phyloP scores from a whole-genome alignment of 2,888 invertebrate species.

The Phaonia tiefii region DNA sequence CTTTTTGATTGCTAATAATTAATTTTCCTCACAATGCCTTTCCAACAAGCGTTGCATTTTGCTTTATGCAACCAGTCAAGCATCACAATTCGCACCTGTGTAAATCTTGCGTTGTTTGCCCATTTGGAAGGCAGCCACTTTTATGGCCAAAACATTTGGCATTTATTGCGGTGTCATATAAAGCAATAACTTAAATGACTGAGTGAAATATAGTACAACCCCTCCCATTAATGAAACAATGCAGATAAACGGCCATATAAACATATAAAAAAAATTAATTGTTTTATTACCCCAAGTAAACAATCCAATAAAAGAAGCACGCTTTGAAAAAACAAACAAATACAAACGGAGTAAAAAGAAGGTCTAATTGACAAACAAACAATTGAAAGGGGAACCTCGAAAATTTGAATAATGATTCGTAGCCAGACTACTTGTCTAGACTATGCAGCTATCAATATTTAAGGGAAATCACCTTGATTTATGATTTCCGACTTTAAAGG shows the following conservation, averaged over 20 bases:
- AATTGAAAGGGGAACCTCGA: background rate
- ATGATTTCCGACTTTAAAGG: slow-evolving; percentile 71
- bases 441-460: slow-evolving; percentile 33
- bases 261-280: slow-evolving; percentile 38
- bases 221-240: slow-evolving; percentile 11
- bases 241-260: background rate
- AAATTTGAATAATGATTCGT: background rate
- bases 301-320: slow-evolving; percentile 50
- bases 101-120: slow-evolving; percentile 16
- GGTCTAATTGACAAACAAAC: background rate
- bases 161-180: slow-evolving; percentile 34
- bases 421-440: slow-evolving; percentile 58
- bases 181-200: slow-evolving; percentile 11
- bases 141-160: slow-evolving; percentile 39
- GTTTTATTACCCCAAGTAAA: slow-evolving; percentile 45
- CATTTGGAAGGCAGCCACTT: slow-evolving; percentile 9
- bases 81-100: slow-evolving; percentile 23
- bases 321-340: slow-evolving; percentile 6
- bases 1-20: too few relatives aligned
- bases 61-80: slow-evolving; percentile 16
- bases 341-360: background rate
- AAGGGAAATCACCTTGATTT: slow-evolving; percentile 69
- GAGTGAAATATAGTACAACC: background rate
- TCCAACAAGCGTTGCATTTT: too few relatives aligned
- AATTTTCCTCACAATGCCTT: background rate